phyloP scores from a whole-genome alignment of 2,888 invertebrate genomes.

The Tolmerus cingulatus region DNA sequence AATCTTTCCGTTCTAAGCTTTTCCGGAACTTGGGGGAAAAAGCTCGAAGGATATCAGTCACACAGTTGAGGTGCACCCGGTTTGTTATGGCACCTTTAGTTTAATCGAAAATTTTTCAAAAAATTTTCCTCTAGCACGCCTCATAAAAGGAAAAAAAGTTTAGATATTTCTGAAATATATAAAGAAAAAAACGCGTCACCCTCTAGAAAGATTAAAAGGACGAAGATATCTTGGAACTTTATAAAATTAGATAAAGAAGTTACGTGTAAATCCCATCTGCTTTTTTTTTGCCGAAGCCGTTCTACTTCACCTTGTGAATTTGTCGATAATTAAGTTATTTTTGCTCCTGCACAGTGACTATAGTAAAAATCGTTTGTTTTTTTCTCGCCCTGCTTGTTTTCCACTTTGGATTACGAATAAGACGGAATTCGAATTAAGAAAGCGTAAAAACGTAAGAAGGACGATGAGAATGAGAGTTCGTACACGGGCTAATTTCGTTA shows the following conservation, averaged over 20 bases:
- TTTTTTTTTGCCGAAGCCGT: neutral
- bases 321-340: constrained; percentile 29
- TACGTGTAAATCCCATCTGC: neutral
- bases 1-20: neutral
- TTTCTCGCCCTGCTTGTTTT: neutral
- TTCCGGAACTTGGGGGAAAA: neutral
- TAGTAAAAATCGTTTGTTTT: neutral
- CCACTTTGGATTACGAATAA: neutral
- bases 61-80: constrained; percentile 42
- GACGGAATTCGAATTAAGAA: neutral
- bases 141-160: neutral
- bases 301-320: constrained; percentile 18
- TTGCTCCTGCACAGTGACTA: neutral
- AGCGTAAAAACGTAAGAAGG: neutral
- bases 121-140: neutral
- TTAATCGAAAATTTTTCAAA: constrained; percentile 10
- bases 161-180: neutral
- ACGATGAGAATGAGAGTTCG: neutral
- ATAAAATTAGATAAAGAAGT: neutral
- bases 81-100: constrained; percentile 38
- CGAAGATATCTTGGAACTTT: neutral
- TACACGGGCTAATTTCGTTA: neutral
- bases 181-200: neutral
- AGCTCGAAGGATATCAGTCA: constrained; percentile 46
- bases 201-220: neutral